Evolutionary conservation across 2,888 invertebrate genomes (phyloP), one percentile per base, ranked within the genome.

Genomic region (Boloria euphrosyne): DNA sequence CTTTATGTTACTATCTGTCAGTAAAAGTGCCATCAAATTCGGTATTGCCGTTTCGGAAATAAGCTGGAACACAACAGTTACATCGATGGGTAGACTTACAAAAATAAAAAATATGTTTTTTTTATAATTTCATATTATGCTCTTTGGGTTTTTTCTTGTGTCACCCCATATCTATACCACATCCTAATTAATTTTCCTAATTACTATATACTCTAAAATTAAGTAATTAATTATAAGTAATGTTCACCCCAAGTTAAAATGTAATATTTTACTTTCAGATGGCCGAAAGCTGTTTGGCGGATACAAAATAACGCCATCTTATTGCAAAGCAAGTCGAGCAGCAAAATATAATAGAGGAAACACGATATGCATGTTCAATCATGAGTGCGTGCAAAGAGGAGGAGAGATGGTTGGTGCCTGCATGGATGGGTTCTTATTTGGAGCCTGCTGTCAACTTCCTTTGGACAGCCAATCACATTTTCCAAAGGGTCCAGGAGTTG

Each of bases 321-420:
- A 95, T 74, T 97, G 97, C 86, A 95, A 95, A 77, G 95, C 96
- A 18, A 93, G 95, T 5, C 88, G 94, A 80, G 94, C 94, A 49
- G 90, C 95, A 18, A 93, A 91, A 73, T 92, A 93, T 53, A 94
- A 94, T 75, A 91, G 93, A 74, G 95, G 96, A 0, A 95, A 95
- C 50, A 96, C 96, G 49, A 95, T 97, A 78, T 98, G 98, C 86
- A 98, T 98, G 98, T 98, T 98, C 92, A 97, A 98, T 87, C 97
- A 97, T 79, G 97, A 98, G 81, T 98, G 98, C 81, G 93, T 93
- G 0, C 95, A 95, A 74, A 92, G 96, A 70, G 94, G 94, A 0
- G 98, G 98, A 0, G 95, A 96, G 80, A 97, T 73, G 0, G 96
- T 98, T 0, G 97, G 97, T 0, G 96, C 97, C 0, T 98, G 98